Conservation (phyloP, 2,888 invertebrate genomes). For the Acheta domesticus region DNA sequence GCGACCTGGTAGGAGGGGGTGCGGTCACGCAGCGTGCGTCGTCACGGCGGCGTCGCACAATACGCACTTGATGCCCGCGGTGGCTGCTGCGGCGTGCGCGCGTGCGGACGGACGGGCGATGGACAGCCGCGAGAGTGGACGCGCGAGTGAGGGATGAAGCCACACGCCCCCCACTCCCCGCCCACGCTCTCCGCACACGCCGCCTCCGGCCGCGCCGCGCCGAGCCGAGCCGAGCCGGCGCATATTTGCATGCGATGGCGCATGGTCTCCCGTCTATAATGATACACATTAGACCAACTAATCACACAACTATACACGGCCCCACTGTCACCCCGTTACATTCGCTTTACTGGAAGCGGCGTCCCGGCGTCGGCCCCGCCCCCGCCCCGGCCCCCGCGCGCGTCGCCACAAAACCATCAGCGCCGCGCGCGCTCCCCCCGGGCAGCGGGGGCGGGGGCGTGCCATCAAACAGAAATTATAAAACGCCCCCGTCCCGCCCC, state of each 20-base stretch:
- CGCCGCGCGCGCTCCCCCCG: slow-evolving; percentile 18
- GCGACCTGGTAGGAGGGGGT: too few relatives aligned
- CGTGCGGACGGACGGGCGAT: too few relatives aligned
- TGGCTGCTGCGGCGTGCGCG: too few relatives aligned
- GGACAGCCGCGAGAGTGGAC: too few relatives aligned
- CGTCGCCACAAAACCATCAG: slow-evolving; percentile 5
- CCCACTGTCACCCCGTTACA: slow-evolving; percentile 9
- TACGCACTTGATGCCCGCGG: too few relatives aligned
- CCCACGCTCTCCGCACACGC: too few relatives aligned
- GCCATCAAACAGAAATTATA: slow-evolving; percentile 26
- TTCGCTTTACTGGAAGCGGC: neutral
- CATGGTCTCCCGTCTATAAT: slow-evolving; percentile 19
- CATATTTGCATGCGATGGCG: slow-evolving; percentile 2
- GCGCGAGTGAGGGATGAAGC: too few relatives aligned
- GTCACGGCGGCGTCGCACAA: too few relatives aligned
- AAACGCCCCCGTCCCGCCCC: neutral
- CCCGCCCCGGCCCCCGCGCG: neutral
- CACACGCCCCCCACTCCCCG: too few relatives aligned
- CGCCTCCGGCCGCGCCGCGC: neutral
- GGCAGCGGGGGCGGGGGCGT: slow-evolving; percentile 18
- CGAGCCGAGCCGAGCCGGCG: neutral
- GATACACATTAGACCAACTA: slow-evolving; percentile 25
- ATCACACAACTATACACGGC: slow-evolving; percentile 20
- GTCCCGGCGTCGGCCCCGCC: neutral
- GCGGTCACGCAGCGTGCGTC: too few relatives aligned